Evolutionary conservation across 2,113 vertebrate genomes (phyloP).

Genomic region (Spilogale gracilis): DNA sequence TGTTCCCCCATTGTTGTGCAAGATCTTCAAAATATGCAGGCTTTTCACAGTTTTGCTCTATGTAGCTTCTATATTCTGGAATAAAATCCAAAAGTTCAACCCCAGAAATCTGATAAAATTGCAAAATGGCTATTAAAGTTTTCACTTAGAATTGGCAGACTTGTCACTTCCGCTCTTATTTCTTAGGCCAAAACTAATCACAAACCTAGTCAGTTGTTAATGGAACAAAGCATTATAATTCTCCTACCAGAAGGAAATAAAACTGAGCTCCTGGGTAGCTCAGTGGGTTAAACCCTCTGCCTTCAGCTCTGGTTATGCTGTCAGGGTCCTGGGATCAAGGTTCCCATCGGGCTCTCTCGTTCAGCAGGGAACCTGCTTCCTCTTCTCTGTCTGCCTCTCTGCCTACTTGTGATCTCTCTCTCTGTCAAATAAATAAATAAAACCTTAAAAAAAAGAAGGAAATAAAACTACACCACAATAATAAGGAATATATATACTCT

Average conservation of each 20-base stretch:
- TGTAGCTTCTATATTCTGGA: neutral
- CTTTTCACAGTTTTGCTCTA: neutral
- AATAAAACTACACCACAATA: neutral
- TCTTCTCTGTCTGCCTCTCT: no score
- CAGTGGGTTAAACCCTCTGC: no score
- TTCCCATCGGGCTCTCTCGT: no score
- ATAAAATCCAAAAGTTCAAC: neutral
- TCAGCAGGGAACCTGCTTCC: no score
- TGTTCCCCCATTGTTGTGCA: neutral
- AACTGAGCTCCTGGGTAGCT: neutral
- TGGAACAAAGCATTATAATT: neutral
- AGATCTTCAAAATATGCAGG: neutral
- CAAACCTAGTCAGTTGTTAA: neutral
- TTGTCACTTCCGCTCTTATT: neutral
- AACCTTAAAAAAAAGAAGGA: neutral
- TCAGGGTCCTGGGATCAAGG: no score
- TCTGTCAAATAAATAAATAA: no score
- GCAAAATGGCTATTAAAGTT: neutral
- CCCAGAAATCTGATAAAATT: neutral
- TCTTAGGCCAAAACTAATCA: neutral
- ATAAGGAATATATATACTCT: no score
- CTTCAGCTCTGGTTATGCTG: no score
- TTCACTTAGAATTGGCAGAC: neutral
- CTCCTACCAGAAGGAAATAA: neutral
- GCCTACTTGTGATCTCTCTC: no score